Base-by-base conservation (phyloP, 2,797 vertebrate species). In the Fundulus diaphanus region DNA sequence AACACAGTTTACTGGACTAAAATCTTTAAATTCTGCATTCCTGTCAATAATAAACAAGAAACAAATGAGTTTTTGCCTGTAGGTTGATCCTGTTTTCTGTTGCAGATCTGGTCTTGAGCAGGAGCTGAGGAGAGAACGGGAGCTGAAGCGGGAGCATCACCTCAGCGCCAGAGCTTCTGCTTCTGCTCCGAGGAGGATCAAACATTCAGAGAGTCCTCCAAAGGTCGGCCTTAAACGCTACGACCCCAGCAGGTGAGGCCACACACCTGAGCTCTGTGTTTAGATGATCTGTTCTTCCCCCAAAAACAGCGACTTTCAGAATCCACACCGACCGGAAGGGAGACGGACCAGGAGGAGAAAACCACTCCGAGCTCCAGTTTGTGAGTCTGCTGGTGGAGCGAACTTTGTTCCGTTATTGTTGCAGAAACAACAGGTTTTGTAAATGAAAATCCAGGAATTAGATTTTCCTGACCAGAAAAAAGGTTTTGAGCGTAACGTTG, bases 121-220 rank as follows among this genome's bases (percentile, higher is more conserved):
- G 24, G 97, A 97, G 88, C 83, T 97, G 82, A 97, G 92, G 82
- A 96, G 90, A 81, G 96, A 96, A 76, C 92, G 93, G 79, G 96
- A 96, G 66, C 84, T 80, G 51, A 88, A 78, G 57, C 59, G 70
- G 6, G 90, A 86, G 40, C 89, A 69, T 49, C 92, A 85, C 7
- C 74, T 78, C 0, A 72, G 59, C 46, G n/a, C 77, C 35, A 91
- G 87, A 40, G 88, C 88, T 61, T 72, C 87, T 4, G 76, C 72
- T 37, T 63, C 77, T 31, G 88, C 92, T 5, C 91, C 65, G 59
- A 93, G 81, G 77, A 89, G 92, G 76, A 52, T 65, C 15, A 82
- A 78, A 11, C 92, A 77, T 11, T 65, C 84, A 1, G 91, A 90
- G 5, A 92, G 90, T 68, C 3, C 33, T 0, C 61, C 82, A 0